Conservation (phyloP, 2,113 vertebrate species). For the Erythrocercus mccallii region DNA sequence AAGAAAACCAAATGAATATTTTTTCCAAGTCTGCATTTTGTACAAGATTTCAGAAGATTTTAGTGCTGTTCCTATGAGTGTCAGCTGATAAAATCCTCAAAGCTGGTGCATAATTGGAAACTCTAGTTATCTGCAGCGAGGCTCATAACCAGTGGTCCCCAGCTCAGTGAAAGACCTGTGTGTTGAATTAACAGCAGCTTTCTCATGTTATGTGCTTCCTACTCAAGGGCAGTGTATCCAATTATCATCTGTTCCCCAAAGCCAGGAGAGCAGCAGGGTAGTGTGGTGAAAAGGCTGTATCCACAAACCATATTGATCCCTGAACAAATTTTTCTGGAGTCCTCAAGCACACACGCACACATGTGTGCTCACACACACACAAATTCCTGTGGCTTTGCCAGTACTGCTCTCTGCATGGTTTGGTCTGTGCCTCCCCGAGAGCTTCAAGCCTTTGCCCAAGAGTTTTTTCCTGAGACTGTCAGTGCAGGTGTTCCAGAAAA, state of each 20-base stretch:
- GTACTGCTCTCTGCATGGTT: background rate
- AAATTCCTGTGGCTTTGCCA: slow-evolving; percentile 32
- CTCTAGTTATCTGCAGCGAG: background rate
- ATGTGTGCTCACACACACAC: background rate
- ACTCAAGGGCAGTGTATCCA: slow-evolving; percentile 19
- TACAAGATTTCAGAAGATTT: background rate
- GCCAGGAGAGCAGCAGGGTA: background rate
- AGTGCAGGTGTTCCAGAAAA: slow-evolving; percentile 2
- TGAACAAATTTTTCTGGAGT: slow-evolving; percentile 53
- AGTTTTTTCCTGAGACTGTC: background rate
- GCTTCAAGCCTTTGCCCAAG: background rate
- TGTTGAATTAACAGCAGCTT: slow-evolving; percentile 39
- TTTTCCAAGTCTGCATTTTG: background rate
- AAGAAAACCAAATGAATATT: fast-evolving
- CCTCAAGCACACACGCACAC: background rate
- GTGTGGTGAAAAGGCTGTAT: background rate
- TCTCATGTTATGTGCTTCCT: slow-evolving; percentile 11
- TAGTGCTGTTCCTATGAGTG: background rate
- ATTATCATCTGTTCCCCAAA: slow-evolving; percentile 46
- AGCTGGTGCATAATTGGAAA: background rate
- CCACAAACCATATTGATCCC: slow-evolving; percentile 46
- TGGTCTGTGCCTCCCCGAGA: background rate
- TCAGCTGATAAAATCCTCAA: background rate
- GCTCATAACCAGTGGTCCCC: background rate
- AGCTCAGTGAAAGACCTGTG: background rate